Percentiles rank a stretch among this genome's conserved stretches.
Evolutionary conservation across 2,113 vertebrate genomes (phyloP).

Genomic region (Pagrus major): DNA sequence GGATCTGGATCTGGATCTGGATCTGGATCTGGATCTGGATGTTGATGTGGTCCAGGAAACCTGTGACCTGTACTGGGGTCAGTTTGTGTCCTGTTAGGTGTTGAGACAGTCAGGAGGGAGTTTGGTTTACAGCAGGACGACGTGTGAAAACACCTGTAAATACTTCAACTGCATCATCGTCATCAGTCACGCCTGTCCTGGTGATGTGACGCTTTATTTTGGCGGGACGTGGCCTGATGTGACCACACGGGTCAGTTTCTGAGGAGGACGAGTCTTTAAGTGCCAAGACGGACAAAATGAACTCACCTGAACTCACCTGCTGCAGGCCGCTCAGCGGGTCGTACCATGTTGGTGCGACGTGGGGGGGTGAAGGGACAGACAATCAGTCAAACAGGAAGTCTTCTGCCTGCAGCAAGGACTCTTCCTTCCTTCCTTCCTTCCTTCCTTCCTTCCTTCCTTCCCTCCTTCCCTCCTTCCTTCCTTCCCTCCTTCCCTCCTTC

Average conservation of each 20-base stretch:
- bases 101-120: not conserved
- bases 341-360: conserved; percentile 12
- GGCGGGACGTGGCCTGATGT: not conserved
- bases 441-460: not conserved
- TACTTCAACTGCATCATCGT: not conserved
- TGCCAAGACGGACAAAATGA: conserved; percentile 44
- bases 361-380: not conserved
- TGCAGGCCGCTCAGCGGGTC: not conserved
- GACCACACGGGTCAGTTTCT: not conserved
- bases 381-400: conserved; percentile 15
- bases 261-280: conserved; percentile 28
- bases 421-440: not conserved
- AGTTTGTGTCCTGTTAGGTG: not conserved
- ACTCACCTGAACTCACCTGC: conserved; percentile 21
- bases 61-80: not conserved
- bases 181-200: not conserved
- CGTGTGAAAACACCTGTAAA: conserved; percentile 7
- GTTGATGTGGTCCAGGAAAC: too few species aligned
- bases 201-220: conserved; percentile 9
- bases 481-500: too few species aligned
- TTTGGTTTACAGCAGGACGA: not conserved
- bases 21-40: not conserved
- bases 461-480: too few species aligned
- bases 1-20: not conserved
- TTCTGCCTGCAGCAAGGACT: conserved; percentile 20